phyloP scores from a whole-genome alignment of 2,888 invertebrate species.

The Andrena flavipes region DNA sequence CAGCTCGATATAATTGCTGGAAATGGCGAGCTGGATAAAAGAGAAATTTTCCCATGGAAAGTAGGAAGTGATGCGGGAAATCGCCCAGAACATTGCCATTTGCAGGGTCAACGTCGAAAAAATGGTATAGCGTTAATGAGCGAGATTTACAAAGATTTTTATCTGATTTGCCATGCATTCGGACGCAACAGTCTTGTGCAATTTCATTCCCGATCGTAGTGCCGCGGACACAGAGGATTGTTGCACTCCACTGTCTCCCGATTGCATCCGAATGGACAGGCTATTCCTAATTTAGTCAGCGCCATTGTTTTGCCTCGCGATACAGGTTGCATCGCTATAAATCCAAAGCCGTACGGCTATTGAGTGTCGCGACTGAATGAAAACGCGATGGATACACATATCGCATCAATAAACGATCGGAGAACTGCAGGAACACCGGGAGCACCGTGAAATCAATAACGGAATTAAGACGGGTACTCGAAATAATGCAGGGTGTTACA shows the following conservation, averaged over 20 bases:
- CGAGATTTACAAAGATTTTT: background rate
- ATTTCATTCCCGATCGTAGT: constrained; percentile 6
- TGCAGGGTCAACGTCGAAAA: background rate
- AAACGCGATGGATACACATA: background rate
- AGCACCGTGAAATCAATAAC: constrained; percentile 17
- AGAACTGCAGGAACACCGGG: background rate
- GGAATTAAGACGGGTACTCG: constrained; percentile 17
- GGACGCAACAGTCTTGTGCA: background rate
- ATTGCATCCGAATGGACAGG: background rate
- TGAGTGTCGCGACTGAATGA: background rate
- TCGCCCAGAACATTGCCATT: background rate
- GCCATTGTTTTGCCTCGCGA: constrained; percentile 15
- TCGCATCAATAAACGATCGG: constrained; percentile 24
- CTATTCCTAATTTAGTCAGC: constrained; percentile 22
- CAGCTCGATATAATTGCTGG: background rate
- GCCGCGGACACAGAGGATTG: constrained; percentile 8
- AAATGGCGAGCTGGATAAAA: background rate
- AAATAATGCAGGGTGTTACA: background rate
- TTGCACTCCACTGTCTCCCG: constrained; percentile 17
- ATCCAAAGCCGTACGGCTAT: constrained; percentile 9
- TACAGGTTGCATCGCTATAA: background rate
- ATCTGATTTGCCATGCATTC: constrained; percentile 5
- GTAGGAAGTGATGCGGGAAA: background rate
- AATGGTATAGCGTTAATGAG: background rate
- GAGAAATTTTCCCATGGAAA: background rate